Evolutionary conservation across 2,113 vertebrate species (phyloP).

Genomic region (Heterocephalus glaber): DNA sequence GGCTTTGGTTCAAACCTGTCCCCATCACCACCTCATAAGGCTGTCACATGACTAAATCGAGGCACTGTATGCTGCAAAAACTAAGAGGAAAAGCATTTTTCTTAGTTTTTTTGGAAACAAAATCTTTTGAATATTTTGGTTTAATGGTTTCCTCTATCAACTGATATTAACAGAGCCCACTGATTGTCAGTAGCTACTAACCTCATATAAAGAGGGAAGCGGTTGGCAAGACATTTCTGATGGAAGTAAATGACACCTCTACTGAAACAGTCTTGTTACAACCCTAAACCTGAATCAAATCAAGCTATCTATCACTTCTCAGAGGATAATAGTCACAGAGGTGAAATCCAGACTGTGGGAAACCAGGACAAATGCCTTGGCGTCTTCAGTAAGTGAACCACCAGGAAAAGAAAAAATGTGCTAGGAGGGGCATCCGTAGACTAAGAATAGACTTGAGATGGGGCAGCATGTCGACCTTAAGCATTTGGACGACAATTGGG

Average conservation of each 20-base stretch:
- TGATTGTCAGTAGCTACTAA: neutral
- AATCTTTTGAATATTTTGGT: conserved; percentile 2
- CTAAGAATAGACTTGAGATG: neutral
- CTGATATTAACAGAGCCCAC: neutral
- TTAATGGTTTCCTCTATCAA: conserved; percentile 23
- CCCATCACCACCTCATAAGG: neutral
- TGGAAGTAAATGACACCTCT: neutral
- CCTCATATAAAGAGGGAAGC: neutral
- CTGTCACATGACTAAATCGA: neutral
- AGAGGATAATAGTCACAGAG: conserved; percentile 2
- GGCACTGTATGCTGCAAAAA: neutral
- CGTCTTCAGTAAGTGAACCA: neutral
- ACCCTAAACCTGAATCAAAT: conserved; percentile 17
- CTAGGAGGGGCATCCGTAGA: neutral
- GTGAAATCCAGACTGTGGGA: conserved; percentile 25
- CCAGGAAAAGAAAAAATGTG: neutral
- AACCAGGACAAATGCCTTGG: neutral
- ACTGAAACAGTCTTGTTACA: conserved; percentile 12
- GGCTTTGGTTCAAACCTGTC: neutral
- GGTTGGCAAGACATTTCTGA: neutral
- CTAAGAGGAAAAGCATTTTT: neutral
- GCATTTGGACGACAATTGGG: neutral
- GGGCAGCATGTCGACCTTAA: neutral
- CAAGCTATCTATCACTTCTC: neutral
- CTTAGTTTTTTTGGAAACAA: neutral